Base-by-base conservation (phyloP, 1,140 invertebrate species). In the Drosophila yakuba region DNA sequence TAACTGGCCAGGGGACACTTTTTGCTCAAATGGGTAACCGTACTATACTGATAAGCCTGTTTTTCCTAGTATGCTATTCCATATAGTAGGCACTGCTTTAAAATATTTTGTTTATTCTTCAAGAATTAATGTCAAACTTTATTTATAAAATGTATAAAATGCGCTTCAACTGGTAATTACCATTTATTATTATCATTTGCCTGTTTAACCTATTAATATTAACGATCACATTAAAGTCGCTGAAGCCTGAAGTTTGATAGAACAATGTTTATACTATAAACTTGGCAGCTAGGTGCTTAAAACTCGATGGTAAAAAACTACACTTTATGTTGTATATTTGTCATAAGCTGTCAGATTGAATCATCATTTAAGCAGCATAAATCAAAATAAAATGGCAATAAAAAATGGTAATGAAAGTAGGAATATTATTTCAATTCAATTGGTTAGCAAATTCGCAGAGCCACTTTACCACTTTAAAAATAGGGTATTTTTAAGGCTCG, bases 1-100 rank as follows among this genome's bases (percentile, higher is more conserved):
- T 78, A 85, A 86, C 77, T 80, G 77, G 47, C 62, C 54, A 61
- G 58, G 66, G 55, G 64, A 80, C 76, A 73, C 51, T 80, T 80
- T 64, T 75, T 58, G 38, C 15, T 35, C 43, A 67, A 59, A 50
- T 15, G 50, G 74, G 48, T 75, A 76, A 15, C 32, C 35, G 0
- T 3, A 7, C 32, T 32, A 32, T 32, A 10, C 3, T 32, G 32
- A 8, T 10, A 32, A 8, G 32, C 32, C 32, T 8, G 32, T 10
- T 32, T 3, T 3, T 32, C 8, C 8, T 32, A 0, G 32, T 32
- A 32, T 8, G 4, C 25, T 4, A 5, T 4, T 4, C 4, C 4
- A 4, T 5, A 25, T 25, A 25, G 25, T 25, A 5, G 5, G 25
- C 25, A 25, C 25, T 25, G 25, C 32, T 32, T 32, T 32, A 32